Base-by-base conservation (phyloP, 2,113 vertebrate species). In the Vulpes ferrilata region DNA sequence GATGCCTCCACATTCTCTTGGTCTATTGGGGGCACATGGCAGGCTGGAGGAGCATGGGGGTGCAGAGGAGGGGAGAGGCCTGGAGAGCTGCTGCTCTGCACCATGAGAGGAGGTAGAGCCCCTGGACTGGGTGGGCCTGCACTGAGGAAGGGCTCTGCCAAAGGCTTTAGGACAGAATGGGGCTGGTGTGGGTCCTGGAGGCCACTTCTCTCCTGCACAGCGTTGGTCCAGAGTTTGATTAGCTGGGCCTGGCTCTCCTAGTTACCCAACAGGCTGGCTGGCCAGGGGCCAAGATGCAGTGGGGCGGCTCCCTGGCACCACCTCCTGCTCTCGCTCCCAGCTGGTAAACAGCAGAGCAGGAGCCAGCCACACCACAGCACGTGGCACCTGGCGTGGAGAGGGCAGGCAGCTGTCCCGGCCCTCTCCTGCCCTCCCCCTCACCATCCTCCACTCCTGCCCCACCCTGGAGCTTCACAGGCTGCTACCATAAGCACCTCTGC, bases 321-420 rank as follows among this genome's bases (percentile, higher is more conserved):
- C 95, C 96, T 94, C 95, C 87, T 38, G 96, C 95, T 80, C 85
- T 88, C 62, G 3, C 88, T 96, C 90, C 95, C 95, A 86, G 97
- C 97, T 97, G 98, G 97, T 98, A 98, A 98, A 98, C 97, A 98
- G 96, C 88, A 5, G 96, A 38, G 65, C 95, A 80, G 93, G 90
- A 95, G 92, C 92, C 93, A 79, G 97, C 96, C 97, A 96, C 0
- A 16, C 96, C 96, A 80, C 48, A 5, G 97, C 97, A 98, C 98
- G 97, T 96, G 97, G 96, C 97, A 85, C 80, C 87, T 87, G 96
- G 95, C 55, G 5, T 98, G 97, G 95, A 97, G 76, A 53, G 65
- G 73, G 43, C 84, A 20, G 83, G 92, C 83, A n/a, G 76, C 92
- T 80, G 83, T 35, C 79, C 57, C 78, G 89, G 69, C 60, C 65